Conservation (phyloP, 1,140 invertebrate species). For the Drosophila lacertosa region DNA sequence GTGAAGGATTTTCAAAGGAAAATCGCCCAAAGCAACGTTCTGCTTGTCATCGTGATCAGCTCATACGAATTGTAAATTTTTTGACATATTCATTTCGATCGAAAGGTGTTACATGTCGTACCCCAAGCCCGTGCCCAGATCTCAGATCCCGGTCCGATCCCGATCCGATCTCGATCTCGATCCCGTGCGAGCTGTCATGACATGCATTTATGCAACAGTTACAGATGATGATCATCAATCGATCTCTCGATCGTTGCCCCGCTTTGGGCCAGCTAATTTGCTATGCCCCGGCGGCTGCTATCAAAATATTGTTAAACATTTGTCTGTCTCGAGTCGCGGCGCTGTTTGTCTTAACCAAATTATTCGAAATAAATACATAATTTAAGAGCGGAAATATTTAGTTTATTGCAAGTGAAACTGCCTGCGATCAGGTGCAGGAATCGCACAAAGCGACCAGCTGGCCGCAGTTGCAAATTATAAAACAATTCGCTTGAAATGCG, state of each 20-base stretch:
- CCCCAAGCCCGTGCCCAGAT: conserved; percentile 37
- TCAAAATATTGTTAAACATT: conserved; percentile 82
- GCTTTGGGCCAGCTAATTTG: conserved; percentile 68
- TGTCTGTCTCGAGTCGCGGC: conserved; percentile 45
- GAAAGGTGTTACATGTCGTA: conserved; percentile 75
- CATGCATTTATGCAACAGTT: conserved; percentile 76
- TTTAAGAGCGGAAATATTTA: conserved; percentile 79
- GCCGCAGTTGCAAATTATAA: conserved; percentile 67
- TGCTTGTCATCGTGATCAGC: conserved; percentile 57
- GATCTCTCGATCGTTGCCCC: conserved; percentile 26
- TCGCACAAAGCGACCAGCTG: conserved; percentile 47
- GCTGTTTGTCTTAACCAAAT: conserved; percentile 43
- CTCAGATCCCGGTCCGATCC: no score
- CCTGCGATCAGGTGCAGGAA: conserved; percentile 57
- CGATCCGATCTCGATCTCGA: conserved; percentile 3
- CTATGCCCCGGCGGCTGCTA: conserved; percentile 65
- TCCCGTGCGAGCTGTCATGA: conserved; percentile 62
- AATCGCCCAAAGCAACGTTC: conserved; percentile 47
- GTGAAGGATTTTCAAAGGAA: conserved; percentile 69
- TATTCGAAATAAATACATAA: conserved; percentile 72
- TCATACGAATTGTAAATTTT: conserved; percentile 74
- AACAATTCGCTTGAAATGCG: conserved; percentile 77
- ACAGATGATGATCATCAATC: conserved; percentile 29
- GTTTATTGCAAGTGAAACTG: conserved; percentile 61
- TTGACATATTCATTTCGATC: conserved; percentile 79